Evolutionary conservation across 2,888 invertebrate species (phyloP).

Genomic region (Heliothis peltigera): DNA sequence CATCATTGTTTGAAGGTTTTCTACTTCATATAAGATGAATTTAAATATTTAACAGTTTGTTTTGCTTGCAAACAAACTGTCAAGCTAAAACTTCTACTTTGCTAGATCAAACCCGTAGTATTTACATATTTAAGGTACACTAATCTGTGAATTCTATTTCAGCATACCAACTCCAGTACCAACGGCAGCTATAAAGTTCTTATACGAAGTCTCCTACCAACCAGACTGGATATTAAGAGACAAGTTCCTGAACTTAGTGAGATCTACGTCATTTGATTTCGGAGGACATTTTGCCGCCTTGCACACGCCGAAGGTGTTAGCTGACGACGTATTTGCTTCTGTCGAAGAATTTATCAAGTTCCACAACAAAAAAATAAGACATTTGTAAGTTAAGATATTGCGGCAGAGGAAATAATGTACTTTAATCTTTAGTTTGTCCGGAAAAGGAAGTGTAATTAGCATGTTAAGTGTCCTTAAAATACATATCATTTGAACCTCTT

Average conservation of each 20-base stretch:
- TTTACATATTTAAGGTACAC: background rate
- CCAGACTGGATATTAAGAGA: constrained; percentile 91
- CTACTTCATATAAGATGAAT: too few species aligned
- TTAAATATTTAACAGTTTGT: too few species aligned
- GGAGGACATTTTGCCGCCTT: constrained; percentile 97
- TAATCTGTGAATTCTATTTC: constrained; percentile 62
- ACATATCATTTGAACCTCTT: constrained; percentile 1
- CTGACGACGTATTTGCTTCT: constrained; percentile 89
- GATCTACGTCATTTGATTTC: constrained; percentile 90
- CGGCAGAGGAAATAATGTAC: constrained; percentile 9
- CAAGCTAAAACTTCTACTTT: background rate
- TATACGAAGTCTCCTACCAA: constrained; percentile 91
- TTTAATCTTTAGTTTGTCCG: background rate
- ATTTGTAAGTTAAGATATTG: constrained; percentile 26
- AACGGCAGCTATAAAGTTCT: constrained; percentile 93
- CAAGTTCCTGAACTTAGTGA: constrained; percentile 92
- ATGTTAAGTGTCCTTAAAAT: background rate
- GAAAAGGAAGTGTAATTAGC: background rate
- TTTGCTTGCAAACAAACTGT: too few species aligned
- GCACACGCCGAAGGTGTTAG: constrained; percentile 93
- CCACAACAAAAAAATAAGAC: constrained; percentile 48
- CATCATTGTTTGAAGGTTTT: too few species aligned
- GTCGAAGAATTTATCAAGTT: constrained; percentile 73
- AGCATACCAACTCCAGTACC: constrained; percentile 93
- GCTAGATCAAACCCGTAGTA: too few species aligned